Base-by-base conservation (phyloP, 2,888 invertebrate species). In the Hypolimnas misippus region DNA sequence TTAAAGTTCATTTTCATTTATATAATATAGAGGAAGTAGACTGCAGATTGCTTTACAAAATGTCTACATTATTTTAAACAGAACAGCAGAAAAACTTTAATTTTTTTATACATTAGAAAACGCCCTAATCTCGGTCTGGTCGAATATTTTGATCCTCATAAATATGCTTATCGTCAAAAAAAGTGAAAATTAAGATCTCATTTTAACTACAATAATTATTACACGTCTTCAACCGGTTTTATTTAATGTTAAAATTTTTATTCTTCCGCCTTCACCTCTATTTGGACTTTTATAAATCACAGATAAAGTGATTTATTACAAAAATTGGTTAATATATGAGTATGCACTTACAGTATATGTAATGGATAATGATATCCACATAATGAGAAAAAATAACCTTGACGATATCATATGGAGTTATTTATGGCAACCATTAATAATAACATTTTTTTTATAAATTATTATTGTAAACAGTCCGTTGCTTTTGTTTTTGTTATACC, bases 1-100 rank as follows among this genome's bases (percentile, higher is more conserved):
- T 29, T 60, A 62, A 51, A 12, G 55, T 21, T 35, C 53, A 54
- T 46, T 64, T 42, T 62, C n/a, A n/a, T n/a, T n/a, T n/a, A n/a
- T n/a, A n/a, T n/a, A n/a, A n/a, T n/a, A n/a, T n/a, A n/a, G n/a
- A n/a, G n/a, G n/a, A n/a, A n/a, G n/a, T n/a, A n/a, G n/a, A n/a
- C n/a, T n/a, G n/a, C n/a, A n/a, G n/a, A n/a, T n/a, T n/a, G n/a
- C n/a, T n/a, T n/a, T n/a, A n/a, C n/a, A n/a, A n/a, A n/a, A n/a
- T n/a, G n/a, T n/a, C n/a, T n/a, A n/a, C n/a, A n/a, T n/a, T n/a
- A n/a, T n/a, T n/a, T n/a, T n/a, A n/a, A n/a, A n/a, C n/a, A n/a
- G n/a, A n/a, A n/a, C n/a, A n/a, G n/a, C n/a, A n/a, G n/a, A n/a
- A n/a, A n/a, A n/a, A n/a, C n/a, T n/a, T n/a, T n/a, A n/a, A n/a